phyloP scores from a whole-genome alignment of 2,113 vertebrate species.

The Otolemur garnettii region DNA sequence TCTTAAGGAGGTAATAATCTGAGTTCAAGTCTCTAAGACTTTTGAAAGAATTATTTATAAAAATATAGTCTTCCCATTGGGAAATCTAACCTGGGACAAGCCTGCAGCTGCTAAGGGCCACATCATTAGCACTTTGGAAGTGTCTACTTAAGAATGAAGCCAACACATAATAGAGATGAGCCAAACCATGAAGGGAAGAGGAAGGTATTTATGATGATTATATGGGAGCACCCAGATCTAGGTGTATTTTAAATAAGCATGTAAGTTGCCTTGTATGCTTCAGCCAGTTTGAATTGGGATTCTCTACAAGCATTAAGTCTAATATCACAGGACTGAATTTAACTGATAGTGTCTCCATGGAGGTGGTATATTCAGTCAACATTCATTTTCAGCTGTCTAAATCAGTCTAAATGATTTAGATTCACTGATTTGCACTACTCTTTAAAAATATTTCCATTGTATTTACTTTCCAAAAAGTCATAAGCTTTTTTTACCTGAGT shows the following conservation, averaged over 20 bases:
- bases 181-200: background rate
- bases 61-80: background rate
- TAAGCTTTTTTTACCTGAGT: background rate
- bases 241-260: background rate
- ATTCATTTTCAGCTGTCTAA: background rate
- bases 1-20: background rate
- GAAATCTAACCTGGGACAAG: background rate
- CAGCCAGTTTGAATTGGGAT: background rate
- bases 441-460: background rate
- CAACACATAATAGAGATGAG: background rate
- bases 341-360: background rate
- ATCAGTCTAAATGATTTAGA: background rate
- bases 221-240: background rate
- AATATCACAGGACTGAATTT: background rate
- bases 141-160: background rate
- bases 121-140: background rate
- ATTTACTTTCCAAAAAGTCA: background rate
- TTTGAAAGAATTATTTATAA: background rate
- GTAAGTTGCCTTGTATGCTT: background rate
- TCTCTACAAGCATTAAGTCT: background rate
- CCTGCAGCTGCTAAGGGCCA: background rate
- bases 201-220: background rate
- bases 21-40: background rate
- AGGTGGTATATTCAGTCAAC: background rate
- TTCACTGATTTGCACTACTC: background rate